Conservation (phyloP, 2,888 invertebrate genomes). For the Rhaphigaster nebulosa region DNA sequence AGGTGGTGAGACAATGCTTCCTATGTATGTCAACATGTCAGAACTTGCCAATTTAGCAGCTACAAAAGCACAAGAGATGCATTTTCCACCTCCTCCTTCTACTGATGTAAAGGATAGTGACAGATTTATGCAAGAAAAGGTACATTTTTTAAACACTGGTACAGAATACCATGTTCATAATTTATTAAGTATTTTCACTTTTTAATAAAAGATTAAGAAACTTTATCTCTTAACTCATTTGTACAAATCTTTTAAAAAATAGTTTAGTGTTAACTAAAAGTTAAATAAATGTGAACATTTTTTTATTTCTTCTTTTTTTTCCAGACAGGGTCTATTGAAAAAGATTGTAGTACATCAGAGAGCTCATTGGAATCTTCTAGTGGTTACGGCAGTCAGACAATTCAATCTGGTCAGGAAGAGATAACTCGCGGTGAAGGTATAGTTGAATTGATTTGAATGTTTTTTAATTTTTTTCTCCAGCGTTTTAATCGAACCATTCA, state of each 20-base stretch:
- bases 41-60: constrained; percentile 88
- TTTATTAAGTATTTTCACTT: background rate
- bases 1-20: constrained; percentile 72
- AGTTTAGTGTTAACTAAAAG: background rate
- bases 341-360: constrained; percentile 78
- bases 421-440: constrained; percentile 61
- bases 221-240: background rate
- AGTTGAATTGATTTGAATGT: constrained; percentile 53
- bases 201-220: background rate
- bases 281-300: background rate
- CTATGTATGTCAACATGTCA: constrained; percentile 93
- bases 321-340: constrained; percentile 69
- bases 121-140: constrained; percentile 29
- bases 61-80: constrained; percentile 77
- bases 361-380: constrained; percentile 81
- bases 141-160: background rate
- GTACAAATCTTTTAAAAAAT: background rate
- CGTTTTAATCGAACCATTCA: no score
- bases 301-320: constrained; percentile 10
- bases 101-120: constrained; percentile 63
- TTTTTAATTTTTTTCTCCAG: constrained; percentile 31
- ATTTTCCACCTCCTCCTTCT: constrained; percentile 73
- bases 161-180: background rate
- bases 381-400: constrained; percentile 83
- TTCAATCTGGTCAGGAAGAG: constrained; percentile 71